Evolutionary conservation across 2,797 vertebrate genomes (phyloP).

Genomic region (Cossypha heuglini): DNA sequence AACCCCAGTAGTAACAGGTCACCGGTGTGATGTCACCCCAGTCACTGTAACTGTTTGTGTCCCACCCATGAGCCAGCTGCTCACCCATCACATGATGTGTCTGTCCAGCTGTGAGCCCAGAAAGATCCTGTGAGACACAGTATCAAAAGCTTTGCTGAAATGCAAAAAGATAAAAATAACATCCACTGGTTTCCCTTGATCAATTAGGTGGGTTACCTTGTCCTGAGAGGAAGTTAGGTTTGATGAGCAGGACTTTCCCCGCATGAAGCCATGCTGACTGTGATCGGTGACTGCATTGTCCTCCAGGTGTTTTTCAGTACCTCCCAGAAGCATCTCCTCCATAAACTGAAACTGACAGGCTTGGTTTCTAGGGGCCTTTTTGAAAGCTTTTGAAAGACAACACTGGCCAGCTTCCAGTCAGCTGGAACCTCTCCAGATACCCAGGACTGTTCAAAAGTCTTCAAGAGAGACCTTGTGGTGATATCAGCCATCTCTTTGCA

Average conservation of each 20-base stretch:
- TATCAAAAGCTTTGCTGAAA: background rate
- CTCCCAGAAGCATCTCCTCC: background rate
- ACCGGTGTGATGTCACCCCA: background rate
- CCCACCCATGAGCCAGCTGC: background rate
- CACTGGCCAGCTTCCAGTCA: background rate
- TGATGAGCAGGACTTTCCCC: background rate
- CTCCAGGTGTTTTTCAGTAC: background rate
- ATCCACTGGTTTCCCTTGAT: background rate
- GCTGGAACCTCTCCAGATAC: background rate
- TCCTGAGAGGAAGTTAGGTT: background rate
- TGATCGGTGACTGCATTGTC: background rate
- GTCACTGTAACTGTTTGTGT: background rate
- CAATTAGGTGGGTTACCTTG: too few species aligned
- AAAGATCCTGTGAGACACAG: background rate
- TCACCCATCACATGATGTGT: background rate
- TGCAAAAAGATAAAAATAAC: background rate
- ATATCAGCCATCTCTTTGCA: background rate
- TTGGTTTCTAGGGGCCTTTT: background rate
- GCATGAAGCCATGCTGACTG: accelerated
- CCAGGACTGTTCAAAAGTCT: background rate
- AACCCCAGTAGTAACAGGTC: background rate
- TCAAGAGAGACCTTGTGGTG: background rate
- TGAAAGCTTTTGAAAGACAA: background rate
- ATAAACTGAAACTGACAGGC: background rate
- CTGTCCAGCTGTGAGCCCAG: background rate